These are phyloP conservation scores for Numenius phaeopus DNA, from an alignment of 2,797 vertebrate species.

Conservation along the genomic window DNA sequence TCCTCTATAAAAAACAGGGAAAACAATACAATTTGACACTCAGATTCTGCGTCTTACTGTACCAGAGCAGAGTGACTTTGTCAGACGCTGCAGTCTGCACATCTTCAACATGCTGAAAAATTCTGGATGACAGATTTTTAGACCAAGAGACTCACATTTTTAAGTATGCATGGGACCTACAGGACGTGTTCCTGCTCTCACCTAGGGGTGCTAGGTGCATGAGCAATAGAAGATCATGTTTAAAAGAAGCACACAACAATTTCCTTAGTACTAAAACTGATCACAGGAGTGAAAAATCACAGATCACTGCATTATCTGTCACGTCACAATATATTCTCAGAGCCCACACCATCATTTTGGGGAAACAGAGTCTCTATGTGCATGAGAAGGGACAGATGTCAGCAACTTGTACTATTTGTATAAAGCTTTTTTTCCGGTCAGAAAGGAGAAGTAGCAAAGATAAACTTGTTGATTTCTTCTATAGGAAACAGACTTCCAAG, in stretches of 20 bases:
- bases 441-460: not conserved
- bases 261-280: not conserved
- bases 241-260: not conserved
- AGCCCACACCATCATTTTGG: not conserved
- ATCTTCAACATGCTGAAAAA: not conserved
- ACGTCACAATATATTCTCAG: not conserved
- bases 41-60: not conserved
- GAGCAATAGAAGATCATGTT: not conserved
- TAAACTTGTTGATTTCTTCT: not conserved
- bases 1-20: conserved; percentile 11
- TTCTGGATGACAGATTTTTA: not conserved
- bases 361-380: not conserved
- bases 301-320: not conserved
- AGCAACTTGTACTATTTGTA: not conserved
- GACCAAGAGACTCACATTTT: not conserved
- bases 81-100: not conserved
- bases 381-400: not conserved
- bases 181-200: not conserved
- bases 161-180: not conserved
- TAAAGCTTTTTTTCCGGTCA: not conserved
- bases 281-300: not conserved
- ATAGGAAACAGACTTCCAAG: not conserved
- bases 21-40: not conserved
- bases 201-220: not conserved
- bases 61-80: not conserved